Conservation (phyloP, 2,797 vertebrate species). For the Bradypus variegatus region DNA sequence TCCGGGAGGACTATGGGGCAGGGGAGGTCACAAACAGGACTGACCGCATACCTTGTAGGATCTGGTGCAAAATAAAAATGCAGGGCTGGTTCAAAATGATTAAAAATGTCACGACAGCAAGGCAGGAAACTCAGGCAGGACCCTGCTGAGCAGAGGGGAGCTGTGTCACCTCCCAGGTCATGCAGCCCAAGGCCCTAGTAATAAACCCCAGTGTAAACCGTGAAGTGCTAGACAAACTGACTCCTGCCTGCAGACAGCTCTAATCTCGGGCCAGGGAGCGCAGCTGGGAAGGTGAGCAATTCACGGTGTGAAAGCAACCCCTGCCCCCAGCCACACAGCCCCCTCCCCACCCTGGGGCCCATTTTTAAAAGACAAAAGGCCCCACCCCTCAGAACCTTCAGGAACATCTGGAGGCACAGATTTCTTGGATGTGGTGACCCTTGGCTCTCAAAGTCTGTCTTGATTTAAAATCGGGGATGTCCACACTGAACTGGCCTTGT, state of each 20-base stretch:
- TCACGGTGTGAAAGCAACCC: not conserved
- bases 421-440: not conserved
- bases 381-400: not conserved
- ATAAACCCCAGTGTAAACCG: accelerated
- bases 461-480: not conserved
- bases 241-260: accelerated
- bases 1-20: not conserved
- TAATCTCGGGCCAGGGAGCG: not conserved
- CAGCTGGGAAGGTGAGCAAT: not conserved
- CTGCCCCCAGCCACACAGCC: accelerated
- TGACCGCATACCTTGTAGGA: accelerated
- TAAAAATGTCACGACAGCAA: not conserved
- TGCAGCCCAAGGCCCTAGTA: accelerated
- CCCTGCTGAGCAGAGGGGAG: not conserved
- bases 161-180: accelerated
- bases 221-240: not conserved
- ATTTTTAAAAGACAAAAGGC: not conserved
- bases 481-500: not conserved
- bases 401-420: not conserved
- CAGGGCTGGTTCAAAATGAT: not conserved
- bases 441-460: not conserved
- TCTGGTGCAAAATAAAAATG: not conserved
- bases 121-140: not conserved
- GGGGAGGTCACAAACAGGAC: not conserved
- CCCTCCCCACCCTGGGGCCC: not conserved